These are phyloP conservation scores for Rhingia campestris DNA, from an alignment of 2,888 invertebrate species.

Conservation along the genomic window DNA sequence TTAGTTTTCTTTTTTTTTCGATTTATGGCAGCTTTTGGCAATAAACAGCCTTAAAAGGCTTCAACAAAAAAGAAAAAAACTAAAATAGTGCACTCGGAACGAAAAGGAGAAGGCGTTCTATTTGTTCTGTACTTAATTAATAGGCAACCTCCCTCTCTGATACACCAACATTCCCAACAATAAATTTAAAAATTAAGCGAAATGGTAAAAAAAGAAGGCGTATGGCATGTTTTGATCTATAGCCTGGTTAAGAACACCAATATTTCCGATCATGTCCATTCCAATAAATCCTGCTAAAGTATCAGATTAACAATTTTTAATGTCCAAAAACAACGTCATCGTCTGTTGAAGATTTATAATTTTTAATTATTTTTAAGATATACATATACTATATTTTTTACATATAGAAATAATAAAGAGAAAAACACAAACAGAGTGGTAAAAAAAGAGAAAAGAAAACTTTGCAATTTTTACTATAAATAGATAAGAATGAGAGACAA, in stretches of 20 bases:
- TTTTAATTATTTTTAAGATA: conserved; percentile 73
- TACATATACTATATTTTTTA: conserved; percentile 64
- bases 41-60: conserved; percentile 37
- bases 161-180: conserved; percentile 39
- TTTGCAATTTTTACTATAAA: conserved; percentile 17
- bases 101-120: conserved; percentile 30
- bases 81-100: conserved; percentile 33
- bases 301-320: conserved; percentile 31
- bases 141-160: conserved; percentile 14
- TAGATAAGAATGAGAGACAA: not conserved
- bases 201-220: not conserved
- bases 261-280: conserved; percentile 1
- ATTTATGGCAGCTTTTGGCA: conserved; percentile 39
- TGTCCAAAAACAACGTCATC: conserved; percentile 51
- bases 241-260: not conserved
- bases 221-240: no score
- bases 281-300: not conserved
- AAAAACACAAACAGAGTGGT: conserved; percentile 9
- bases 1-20: conserved; percentile 23
- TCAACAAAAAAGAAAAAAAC: conserved; percentile 16
- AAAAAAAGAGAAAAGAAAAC: conserved; percentile 7
- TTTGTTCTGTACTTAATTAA: conserved; percentile 68
- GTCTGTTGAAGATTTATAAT: conserved; percentile 68
- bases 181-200: conserved; percentile 1
- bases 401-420: conserved; percentile 48